Evolutionary conservation across 2,888 invertebrate species (phyloP), one percentile per base, ranked within the genome.

Genomic region (Aleiodes testaceus): DNA sequence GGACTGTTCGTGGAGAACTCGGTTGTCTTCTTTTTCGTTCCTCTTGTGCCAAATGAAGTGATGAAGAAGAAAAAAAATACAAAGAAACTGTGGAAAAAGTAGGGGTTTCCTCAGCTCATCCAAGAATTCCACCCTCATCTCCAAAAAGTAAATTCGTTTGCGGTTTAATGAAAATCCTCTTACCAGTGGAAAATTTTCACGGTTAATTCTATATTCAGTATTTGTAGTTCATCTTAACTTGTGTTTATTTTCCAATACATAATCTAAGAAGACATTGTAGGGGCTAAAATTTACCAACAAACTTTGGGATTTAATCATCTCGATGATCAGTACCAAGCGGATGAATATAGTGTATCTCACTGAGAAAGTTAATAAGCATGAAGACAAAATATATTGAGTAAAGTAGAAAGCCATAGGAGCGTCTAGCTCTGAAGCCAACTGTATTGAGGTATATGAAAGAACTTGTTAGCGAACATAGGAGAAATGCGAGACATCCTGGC

Each of bases 341-440:
- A 79, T 86, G 87, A 70, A 88, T 84, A n/a, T 84, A 64, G 52
- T 83, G 82, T 1, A 88, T 79, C 80, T 91, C 91, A 53, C 88
- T 88, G 14, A 91, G 84, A 6, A 90, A 74, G 5, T 89, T 89
- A n/a, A 89, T 83, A 1, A 89, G 69, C 12, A 91, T 80, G 77
- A 91, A 91, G 9, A 87, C 72, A 1, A 85, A 78, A 76, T 91
- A 91, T 3, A 91, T 71, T 3, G 82, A 78, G 36, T 88, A 84
- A 22, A 91, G 84, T 59, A 87, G 85, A 50, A 87, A 83, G 1
- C 90, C 91, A 76, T 90, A 90, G 2, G 85, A 83, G n/a, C 86
- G 82, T 20, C 89, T 84, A 67, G 89, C 88, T 4, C 82, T 75
- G 78, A 90, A 90, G 16, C 86, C 86, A 4, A 88, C 88, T 9